Base-by-base conservation (phyloP, 2,113 vertebrate species). In the Mormoops blainvillei region DNA sequence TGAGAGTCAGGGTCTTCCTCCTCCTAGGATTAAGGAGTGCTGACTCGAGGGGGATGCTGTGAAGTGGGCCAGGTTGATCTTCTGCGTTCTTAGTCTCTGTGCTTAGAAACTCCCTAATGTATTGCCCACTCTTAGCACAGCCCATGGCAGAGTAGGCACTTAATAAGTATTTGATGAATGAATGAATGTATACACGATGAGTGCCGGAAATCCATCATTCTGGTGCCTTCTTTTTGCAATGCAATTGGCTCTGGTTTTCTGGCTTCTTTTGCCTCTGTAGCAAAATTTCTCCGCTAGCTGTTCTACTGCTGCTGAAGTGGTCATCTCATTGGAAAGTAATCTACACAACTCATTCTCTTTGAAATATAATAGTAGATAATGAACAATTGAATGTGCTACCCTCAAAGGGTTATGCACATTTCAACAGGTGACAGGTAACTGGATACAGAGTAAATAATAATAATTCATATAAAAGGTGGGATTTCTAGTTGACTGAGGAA, bases 301-400 rank as follows among this genome's bases (percentile, higher is more conserved):
- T 76, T 70, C 20, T 36, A 0, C 28, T 0, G 2, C 52, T 82
- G 67, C 19, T 8, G 65, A 50, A 67, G 70, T 43, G 50, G 52
- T 78, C 18, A 11, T 54, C 77, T 83, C 36, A 43, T 45, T 91
- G 91, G 89, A 89, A 89, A 80, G 73, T 48, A 80, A 83, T 73
- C 48, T 26, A 43, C 94, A 86, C 33, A 41, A 48, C 50, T 93
- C 91, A 48, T 78, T 68, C 61, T 84, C 84, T 94, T 71, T 56
- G 77, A 63, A 89, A 56, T 85, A 2, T 88, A 50, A 78, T 36
- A 61, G 81, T 45, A 74, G 85, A 38, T 83, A 45, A 95, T 91
- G 68, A 91, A 94, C 96, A 85, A 97, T 96, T 96, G 82, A 94
- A 89, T 54, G 50, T 33, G 20, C 28, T 83, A 70, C 52, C 56